Base-by-base conservation (phyloP, 2,797 vertebrate species). In the Potorous gilbertii region DNA sequence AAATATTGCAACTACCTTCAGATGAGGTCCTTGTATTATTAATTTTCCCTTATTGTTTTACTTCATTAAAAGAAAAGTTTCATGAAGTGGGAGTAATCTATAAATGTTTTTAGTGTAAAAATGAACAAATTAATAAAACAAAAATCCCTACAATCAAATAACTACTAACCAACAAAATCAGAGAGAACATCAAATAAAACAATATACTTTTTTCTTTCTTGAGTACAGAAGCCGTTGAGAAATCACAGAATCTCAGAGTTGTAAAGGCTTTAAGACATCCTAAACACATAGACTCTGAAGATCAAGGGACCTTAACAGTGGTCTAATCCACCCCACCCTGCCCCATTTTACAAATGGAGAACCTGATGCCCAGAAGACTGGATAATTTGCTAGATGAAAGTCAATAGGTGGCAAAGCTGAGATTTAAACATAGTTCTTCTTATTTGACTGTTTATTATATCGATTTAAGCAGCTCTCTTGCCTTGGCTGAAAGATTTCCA, bases 201-300 rank as follows among this genome's bases (percentile, higher is more conserved):
- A 46, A 96, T 93, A 52, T 46, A 93, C 31, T 1, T 62, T 87
- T 96, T 95, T n/a, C 91, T 96, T 96, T 56, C 46, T 95, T 81
- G 54, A 92, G 95, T 98, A 91, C 29, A 91, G 90, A 59, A 91
- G 16, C 18, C 52, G 81, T 95, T 96, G 92, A 94, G 92, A 27
- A 93, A 81, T 91, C 31, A 66, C 1, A 66, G 57, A 62, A 34
- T n/a, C 34, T n/a, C 57, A 59, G 4, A n/a, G 31, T 34, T n/a
- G 4, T 62, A 66, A 34, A 34, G 13, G 3, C 14, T 31, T 62
- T 34, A 34, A 11, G 66, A 21, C 1, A 6, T 59, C 57, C 31
- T 59, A 59, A 3, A 59, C 29, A 31, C 29, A 59, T 31, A 59
- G 10, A 59, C 31, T 56, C 24, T 29, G 57, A 59, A 24, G 28